A percentile compares a stretch with the other conserved stretches of the same genome.
Conservation (phyloP, 2,797 vertebrate species). For the Fistularia commersonii region DNA sequence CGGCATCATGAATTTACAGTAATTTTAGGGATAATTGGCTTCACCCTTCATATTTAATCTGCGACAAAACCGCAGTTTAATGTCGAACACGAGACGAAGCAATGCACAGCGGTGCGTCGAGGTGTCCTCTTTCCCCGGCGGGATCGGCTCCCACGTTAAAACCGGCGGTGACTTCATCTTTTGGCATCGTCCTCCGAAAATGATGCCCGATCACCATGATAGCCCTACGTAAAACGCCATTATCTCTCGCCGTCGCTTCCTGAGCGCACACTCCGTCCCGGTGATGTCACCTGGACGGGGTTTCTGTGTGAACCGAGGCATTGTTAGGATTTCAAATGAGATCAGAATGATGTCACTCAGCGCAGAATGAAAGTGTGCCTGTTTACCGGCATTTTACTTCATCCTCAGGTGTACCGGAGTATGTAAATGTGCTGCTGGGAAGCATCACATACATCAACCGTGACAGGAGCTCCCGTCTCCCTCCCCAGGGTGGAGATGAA, state of each 20-base stretch:
- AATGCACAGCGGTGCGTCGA: background rate
- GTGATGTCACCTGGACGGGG: slow-evolving; percentile 7
- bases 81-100: background rate
- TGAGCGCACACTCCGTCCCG: no score
- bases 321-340: slow-evolving; percentile 6
- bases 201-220: slow-evolving; percentile 1
- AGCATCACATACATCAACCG: slow-evolving; percentile 32
- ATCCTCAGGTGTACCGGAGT: no score
- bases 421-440: slow-evolving; percentile 1
- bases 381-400: no score
- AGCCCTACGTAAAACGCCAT: background rate
- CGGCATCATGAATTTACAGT: no score
- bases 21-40: no score
- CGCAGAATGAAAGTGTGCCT: slow-evolving; percentile 1
- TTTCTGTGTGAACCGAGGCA: slow-evolving; percentile 1
- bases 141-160: slow-evolving; percentile 3
- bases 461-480: slow-evolving; percentile 40
- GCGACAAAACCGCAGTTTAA: background rate
- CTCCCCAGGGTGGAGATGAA: slow-evolving; percentile 37
- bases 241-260: slow-evolving; percentile 9
- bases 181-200: slow-evolving; percentile 12
- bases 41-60: no score
- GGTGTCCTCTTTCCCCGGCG: slow-evolving; percentile 9
- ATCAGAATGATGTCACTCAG: no score
- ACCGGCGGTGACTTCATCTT: slow-evolving; percentile 8